A percentile compares a stretch with the other conserved stretches of the same genome.
Evolutionary conservation across 2,888 invertebrate species (phyloP).

Genomic region (Eupeodes luniger): DNA sequence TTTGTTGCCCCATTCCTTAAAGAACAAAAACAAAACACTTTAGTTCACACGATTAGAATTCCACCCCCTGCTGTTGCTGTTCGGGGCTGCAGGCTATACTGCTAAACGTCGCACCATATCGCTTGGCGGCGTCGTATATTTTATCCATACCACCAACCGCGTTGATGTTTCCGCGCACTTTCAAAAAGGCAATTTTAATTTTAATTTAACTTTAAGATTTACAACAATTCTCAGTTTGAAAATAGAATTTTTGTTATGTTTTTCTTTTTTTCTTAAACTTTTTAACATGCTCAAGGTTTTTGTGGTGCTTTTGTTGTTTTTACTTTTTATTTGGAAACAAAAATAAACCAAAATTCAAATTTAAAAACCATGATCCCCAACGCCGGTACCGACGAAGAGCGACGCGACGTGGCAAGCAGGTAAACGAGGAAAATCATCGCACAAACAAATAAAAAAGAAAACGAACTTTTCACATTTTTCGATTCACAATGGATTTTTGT

Average conservation of each 20-base stretch:
- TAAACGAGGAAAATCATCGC: conserved; percentile 36
- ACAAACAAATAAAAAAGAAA: neutral
- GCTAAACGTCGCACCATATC: neutral
- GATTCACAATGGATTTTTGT: conserved; percentile 21
- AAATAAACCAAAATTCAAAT: conserved; percentile 43
- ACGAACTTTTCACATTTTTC: conserved; percentile 38
- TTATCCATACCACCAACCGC: neutral
- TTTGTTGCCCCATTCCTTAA: conserved; percentile 42
- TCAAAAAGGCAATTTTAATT: conserved; percentile 51
- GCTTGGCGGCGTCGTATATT: neutral
- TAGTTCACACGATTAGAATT: conserved; percentile 57
- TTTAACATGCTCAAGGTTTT: conserved; percentile 35
- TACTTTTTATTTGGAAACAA: conserved; percentile 35
- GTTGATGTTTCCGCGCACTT: conserved; percentile 1
- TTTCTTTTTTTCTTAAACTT: conserved; percentile 12
- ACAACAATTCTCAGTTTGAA: conserved; percentile 13
- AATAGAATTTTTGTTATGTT: conserved; percentile 59
- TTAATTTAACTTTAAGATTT: conserved; percentile 53
- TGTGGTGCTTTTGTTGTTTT: conserved; percentile 34
- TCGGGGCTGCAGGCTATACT: neutral
- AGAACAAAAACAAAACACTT: conserved; percentile 33
- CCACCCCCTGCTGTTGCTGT: neutral
- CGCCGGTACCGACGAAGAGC: conserved; percentile 9
- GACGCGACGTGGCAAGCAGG: too few relatives aligned
- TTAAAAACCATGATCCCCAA: conserved; percentile 13